These are phyloP conservation scores for Epistrophella euchroma DNA, from an alignment of 2,888 invertebrate species.

Conservation along the genomic window DNA sequence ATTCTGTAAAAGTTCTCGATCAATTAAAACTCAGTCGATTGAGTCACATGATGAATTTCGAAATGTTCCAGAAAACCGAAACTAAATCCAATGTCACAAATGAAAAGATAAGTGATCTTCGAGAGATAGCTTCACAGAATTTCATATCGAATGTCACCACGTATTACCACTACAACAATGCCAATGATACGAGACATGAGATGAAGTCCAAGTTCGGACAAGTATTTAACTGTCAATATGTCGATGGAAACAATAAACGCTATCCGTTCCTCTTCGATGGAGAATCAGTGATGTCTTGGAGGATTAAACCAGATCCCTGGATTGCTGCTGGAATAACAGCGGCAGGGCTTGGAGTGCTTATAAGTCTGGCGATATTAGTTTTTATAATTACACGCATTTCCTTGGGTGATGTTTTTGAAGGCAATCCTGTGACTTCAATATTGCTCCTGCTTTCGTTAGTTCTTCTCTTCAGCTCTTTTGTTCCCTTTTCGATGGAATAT, in stretches of 20 bases:
- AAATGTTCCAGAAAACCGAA: constrained; percentile 82
- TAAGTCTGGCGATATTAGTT: constrained; percentile 87
- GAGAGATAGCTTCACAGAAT: constrained; percentile 82
- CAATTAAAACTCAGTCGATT: constrained; percentile 81
- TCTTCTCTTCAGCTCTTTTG: constrained; percentile 84
- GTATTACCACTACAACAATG: constrained; percentile 82
- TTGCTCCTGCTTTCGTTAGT: constrained; percentile 84
- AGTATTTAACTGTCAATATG: constrained; percentile 82
- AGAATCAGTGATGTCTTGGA: constrained; percentile 83
- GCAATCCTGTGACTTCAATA: constrained; percentile 86
- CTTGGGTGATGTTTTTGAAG: constrained; percentile 87
- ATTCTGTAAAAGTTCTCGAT: constrained; percentile 79
- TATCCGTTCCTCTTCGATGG: constrained; percentile 83
- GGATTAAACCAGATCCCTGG: constrained; percentile 84
- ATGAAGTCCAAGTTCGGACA: constrained; percentile 83
- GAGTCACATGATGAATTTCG: constrained; percentile 81
- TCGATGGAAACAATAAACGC: constrained; percentile 80
- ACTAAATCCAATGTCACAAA: constrained; percentile 71
- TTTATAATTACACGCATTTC: constrained; percentile 88
- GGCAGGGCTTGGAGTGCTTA: constrained; percentile 87
- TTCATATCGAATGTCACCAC: constrained; percentile 83
- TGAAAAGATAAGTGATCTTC: constrained; percentile 79
- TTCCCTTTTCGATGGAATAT: constrained; percentile 85
- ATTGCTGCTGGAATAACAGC: constrained; percentile 87
- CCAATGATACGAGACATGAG: constrained; percentile 81